Evolutionary conservation across 2,888 invertebrate species (phyloP).

Genomic region (Clusia tigrina): DNA sequence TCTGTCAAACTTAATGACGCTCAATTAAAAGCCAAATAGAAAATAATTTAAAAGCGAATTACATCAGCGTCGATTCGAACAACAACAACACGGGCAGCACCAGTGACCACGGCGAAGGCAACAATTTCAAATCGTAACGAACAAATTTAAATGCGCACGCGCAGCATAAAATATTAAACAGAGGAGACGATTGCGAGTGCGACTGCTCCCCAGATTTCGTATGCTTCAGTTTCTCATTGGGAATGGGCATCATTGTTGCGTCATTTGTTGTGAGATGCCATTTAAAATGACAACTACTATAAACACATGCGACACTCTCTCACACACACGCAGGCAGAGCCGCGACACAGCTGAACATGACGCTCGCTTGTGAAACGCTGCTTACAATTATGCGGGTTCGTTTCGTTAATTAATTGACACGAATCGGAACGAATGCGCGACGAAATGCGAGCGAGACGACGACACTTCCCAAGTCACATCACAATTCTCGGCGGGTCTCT

Average conservation of each 20-base stretch:
- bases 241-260: not conserved
- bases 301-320: not conserved
- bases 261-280: not conserved
- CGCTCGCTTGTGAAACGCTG: not conserved
- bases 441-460: too few species aligned
- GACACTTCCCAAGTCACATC: too few species aligned
- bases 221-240: not conserved
- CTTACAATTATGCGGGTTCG: conserved; percentile 10
- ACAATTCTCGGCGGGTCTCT: too few species aligned
- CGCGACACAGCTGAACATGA: not conserved
- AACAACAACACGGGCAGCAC: conserved; percentile 4
- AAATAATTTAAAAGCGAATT: not conserved
- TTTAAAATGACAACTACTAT: not conserved
- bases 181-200: not conserved
- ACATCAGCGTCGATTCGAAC: conserved; percentile 17
- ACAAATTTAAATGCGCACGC: not conserved
- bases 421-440: not conserved
- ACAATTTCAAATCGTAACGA: not conserved
- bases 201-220: not conserved
- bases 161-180: too few species aligned
- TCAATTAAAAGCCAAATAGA: conserved; percentile 33
- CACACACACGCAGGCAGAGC: not conserved
- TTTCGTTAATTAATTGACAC: conserved; percentile 9
- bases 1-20: conserved; percentile 40
- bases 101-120: not conserved